phyloP scores from a whole-genome alignment of 2,888 invertebrate genomes.

The Criorhina ranunculi region DNA sequence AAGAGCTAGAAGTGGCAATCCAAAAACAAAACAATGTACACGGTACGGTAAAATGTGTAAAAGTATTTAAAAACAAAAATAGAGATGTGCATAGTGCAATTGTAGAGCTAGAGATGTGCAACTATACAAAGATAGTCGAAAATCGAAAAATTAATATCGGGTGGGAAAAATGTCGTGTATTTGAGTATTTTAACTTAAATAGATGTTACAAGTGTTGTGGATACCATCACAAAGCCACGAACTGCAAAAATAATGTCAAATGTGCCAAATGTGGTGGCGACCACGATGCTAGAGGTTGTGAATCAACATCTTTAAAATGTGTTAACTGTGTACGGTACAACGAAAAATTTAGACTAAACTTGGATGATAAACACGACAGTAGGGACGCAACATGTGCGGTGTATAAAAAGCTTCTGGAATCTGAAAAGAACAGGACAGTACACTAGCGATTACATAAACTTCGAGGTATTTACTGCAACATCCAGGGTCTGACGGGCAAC shows the following conservation, averaged over 20 bases:
- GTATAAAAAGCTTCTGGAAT: conserved; percentile 6
- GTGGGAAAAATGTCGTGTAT: neutral
- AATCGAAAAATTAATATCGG: conserved; percentile 3
- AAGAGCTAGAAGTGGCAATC: conserved; percentile 19
- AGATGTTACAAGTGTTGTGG: neutral
- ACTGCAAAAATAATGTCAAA: neutral
- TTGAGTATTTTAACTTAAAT: too few relatives aligned
- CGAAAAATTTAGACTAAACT: conserved; percentile 4
- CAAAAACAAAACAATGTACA: conserved; percentile 5
- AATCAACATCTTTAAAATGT: conserved; percentile 1
- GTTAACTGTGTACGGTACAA: conserved; percentile 22
- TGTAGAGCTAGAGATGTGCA: neutral
- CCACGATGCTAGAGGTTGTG: conserved; percentile 2
- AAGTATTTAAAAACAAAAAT: neutral
- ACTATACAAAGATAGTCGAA: neutral
- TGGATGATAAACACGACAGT: neutral
- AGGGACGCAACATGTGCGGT: conserved; percentile 14
- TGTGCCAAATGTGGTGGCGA: conserved; percentile 11
- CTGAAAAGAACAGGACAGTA: neutral
- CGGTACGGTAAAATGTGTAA: neutral
- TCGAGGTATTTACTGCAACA: conserved; percentile 6
- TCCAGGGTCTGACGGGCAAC: conserved; percentile 11
- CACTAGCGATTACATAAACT: neutral
- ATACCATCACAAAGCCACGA: conserved; percentile 3
- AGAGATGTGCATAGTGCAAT: conserved; percentile 2